These are phyloP conservation scores for Amphiura filiformis DNA, from an alignment of 35 echinoderm and acorn worm species.

Conservation along the genomic window DNA sequence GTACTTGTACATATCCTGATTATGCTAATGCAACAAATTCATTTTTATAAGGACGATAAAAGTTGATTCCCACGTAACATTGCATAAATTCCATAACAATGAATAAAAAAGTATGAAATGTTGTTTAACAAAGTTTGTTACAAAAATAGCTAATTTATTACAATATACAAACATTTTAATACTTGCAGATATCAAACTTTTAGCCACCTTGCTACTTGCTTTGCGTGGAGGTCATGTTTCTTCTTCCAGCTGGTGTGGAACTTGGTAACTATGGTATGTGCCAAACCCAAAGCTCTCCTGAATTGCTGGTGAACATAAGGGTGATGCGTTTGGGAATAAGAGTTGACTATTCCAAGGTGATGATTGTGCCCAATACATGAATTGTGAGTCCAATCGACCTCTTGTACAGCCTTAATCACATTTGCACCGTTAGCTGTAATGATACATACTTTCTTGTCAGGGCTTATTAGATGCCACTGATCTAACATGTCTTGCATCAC, in stretches of 20 bases:
- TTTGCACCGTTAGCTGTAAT: constrained; percentile 44
- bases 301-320: not conserved
- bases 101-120: too few relatives aligned
- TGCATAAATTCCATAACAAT: too few relatives aligned
- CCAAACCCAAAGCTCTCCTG: not conserved
- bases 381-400: constrained; percentile 23
- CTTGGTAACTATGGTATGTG: constrained; percentile 12
- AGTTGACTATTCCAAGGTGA: constrained; percentile 46
- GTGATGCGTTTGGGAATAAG: not conserved
- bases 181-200: not conserved
- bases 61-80: too few relatives aligned
- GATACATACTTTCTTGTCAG: constrained; percentile 19
- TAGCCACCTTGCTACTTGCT: not conserved
- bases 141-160: too few relatives aligned
- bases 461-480: constrained; percentile 19
- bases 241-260: constrained; percentile 50
- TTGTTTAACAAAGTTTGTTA: too few relatives aligned
- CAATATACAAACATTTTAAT: too few relatives aligned
- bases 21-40: too few relatives aligned
- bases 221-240: not conserved
- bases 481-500: not conserved
- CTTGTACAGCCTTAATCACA: constrained; percentile 21
- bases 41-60: too few relatives aligned
- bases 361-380: constrained; percentile 50
- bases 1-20: too few relatives aligned